Evolutionary conservation across 1,140 invertebrate genomes (phyloP).

Genomic region (Macrocentrus cingulum): DNA sequence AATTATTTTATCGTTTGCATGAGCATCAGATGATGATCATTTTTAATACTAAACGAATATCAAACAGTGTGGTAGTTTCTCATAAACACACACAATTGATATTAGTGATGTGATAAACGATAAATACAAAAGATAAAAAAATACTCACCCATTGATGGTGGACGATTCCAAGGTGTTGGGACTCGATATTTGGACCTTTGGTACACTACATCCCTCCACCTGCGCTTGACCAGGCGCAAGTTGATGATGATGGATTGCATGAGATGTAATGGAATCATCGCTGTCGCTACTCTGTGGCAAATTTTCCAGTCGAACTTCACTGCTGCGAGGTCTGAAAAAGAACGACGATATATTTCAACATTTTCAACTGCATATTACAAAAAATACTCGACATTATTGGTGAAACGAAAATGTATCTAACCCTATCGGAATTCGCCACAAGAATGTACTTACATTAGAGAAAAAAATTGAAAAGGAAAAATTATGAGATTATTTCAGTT

Average conservation of each 20-base stretch:
- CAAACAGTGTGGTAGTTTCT: no score
- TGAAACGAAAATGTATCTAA: background rate
- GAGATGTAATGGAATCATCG: slow-evolving; percentile 47
- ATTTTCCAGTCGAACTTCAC: slow-evolving; percentile 48
- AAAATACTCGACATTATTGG: no score
- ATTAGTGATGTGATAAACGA: no score
- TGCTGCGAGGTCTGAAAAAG: slow-evolving; percentile 49
- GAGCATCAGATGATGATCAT: no score
- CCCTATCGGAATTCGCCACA: background rate
- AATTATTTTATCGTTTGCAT: no score
- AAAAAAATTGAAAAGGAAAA: no score
- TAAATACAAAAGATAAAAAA: no score
- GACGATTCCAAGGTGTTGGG: slow-evolving; percentile 43
- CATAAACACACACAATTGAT: no score
- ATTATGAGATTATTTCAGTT: no score
- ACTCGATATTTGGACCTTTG: slow-evolving; percentile 52
- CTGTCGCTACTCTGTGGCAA: slow-evolving; percentile 50
- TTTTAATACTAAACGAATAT: no score
- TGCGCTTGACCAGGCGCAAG: slow-evolving; percentile 29
- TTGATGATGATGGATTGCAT: slow-evolving; percentile 22
- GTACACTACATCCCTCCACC: slow-evolving; percentile 41
- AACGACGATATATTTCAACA: slow-evolving; percentile 3
- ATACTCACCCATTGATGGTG: slow-evolving; percentile 49
- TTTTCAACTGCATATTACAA: background rate
- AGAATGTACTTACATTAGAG: background rate